phyloP scores from a whole-genome alignment of 2,797 vertebrate genomes.

The Helostoma temminkii region DNA sequence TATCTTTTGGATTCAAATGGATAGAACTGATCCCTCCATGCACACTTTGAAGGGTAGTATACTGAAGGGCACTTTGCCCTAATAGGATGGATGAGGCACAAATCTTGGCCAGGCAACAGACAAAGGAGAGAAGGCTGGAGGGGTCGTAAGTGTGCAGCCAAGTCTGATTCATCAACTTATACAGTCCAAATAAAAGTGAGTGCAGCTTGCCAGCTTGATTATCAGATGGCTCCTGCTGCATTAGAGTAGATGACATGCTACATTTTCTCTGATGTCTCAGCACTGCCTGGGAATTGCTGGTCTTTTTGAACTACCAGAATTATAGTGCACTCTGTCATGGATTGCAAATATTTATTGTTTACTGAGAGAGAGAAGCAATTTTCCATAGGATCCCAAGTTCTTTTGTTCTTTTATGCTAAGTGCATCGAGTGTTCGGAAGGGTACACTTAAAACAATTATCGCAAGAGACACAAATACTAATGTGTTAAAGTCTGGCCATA shows the following conservation, averaged over 20 bases:
- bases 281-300: slow-evolving; percentile 21
- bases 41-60: slow-evolving; percentile 43
- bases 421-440: not conserved
- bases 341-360: slow-evolving; percentile 42
- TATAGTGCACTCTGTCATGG: slow-evolving; percentile 37
- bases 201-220: slow-evolving; percentile 73
- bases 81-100: slow-evolving; percentile 60
- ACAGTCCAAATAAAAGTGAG: slow-evolving; percentile 74
- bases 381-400: slow-evolving; percentile 11
- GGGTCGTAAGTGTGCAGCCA: slow-evolving; percentile 64
- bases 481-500: too few species aligned
- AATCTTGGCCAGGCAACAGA: slow-evolving; percentile 63
- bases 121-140: slow-evolving; percentile 42
- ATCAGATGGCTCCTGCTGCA: slow-evolving; percentile 72
- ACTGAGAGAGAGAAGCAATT: slow-evolving; percentile 22
- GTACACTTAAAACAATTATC: too few species aligned
- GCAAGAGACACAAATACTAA: too few species aligned
- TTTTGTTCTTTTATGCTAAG: slow-evolving; percentile 5
- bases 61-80: slow-evolving; percentile 58
- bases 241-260: slow-evolving; percentile 69
- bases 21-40: slow-evolving; percentile 46
- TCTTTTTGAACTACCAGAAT: slow-evolving; percentile 34
- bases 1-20: slow-evolving; percentile 59
- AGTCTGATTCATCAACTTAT: slow-evolving; percentile 79
- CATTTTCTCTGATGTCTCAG: slow-evolving; percentile 67